Evolutionary conservation across 2,113 vertebrate genomes (phyloP).

Genomic region (human): DNA sequence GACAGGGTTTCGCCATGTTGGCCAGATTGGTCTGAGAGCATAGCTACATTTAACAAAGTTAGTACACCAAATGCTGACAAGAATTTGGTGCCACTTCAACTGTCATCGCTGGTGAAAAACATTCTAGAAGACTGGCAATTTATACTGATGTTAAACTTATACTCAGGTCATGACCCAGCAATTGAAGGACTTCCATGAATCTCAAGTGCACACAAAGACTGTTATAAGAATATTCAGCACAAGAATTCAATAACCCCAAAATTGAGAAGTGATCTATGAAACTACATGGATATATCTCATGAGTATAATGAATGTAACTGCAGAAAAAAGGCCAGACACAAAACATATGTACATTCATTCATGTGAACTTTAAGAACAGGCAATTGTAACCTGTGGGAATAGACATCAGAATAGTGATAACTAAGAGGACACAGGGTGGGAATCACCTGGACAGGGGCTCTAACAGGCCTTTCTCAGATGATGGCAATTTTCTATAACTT

Average conservation of each 20-base stretch:
- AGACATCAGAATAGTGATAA: background rate
- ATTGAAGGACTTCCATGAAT: background rate
- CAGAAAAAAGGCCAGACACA: background rate
- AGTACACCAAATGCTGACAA: background rate
- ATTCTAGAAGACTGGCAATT: too few relatives aligned
- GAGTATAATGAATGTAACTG: background rate
- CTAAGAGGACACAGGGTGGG: background rate
- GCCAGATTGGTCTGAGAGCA: too few relatives aligned
- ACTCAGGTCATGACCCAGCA: background rate
- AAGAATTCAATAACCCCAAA: background rate
- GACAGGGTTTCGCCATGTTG: too few relatives aligned
- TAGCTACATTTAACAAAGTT: background rate
- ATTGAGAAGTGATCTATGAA: background rate
- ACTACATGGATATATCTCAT: background rate
- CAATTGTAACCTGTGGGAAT: background rate
- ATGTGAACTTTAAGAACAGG: background rate
- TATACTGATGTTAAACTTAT: background rate
- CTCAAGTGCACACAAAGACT: background rate
- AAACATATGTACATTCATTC: background rate
- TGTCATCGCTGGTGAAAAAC: too few relatives aligned
- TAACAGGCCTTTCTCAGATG: background rate
- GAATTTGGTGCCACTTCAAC: background rate
- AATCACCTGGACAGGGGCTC: background rate
- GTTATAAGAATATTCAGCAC: background rate
- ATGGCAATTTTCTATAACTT: background rate